Base-by-base conservation (phyloP, 1,140 invertebrate species). In the Psix sp. region DNA sequence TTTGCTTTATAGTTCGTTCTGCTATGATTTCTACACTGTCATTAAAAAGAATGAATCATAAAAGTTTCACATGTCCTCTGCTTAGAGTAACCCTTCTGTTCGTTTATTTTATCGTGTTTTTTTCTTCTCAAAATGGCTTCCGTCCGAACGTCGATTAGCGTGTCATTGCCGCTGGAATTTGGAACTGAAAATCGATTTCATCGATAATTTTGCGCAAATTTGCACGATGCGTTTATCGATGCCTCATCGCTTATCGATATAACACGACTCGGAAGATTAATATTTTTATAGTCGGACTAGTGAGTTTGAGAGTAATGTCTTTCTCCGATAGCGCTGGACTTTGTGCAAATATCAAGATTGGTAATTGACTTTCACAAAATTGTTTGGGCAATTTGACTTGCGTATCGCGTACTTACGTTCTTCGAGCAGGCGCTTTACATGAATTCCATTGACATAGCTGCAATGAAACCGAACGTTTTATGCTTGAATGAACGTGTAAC, bases 1-100 rank as follows among this genome's bases (percentile, higher is more conserved):
- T 59, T 68, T 68, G 54, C 51, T 68, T 68, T 59, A 68, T 52
- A 46, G 45, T 68, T 59, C 29, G 54, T 59, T 45, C 59, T 59
- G 54, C 33, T 46, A 38, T 38, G 65, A 68, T 51, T 67, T 67
- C 29, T 20, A 14, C n/a, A 2, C 9, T 42, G 18, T n/a, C n/a
- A 35, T 35, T 35, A 35, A 67, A 67, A 57, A 67, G 51, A 46
- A 66, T 56, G 51, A 66, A 56, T 66, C 62, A 48, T 45, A 35
- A 33, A 48, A 21, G 36, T 59, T n/a, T n/a, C n/a, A n/a, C n/a
- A n/a, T n/a, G n/a, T n/a, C n/a, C n/a, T n/a, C n/a, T n/a, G n/a
- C n/a, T n/a, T n/a, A n/a, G n/a, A n/a, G n/a, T n/a, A n/a, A n/a
- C n/a, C n/a, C n/a, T n/a, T n/a, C n/a, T n/a, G n/a, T n/a, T n/a